Base-by-base conservation (phyloP, 1,140 invertebrate species). In the Copidosoma floridanum region DNA sequence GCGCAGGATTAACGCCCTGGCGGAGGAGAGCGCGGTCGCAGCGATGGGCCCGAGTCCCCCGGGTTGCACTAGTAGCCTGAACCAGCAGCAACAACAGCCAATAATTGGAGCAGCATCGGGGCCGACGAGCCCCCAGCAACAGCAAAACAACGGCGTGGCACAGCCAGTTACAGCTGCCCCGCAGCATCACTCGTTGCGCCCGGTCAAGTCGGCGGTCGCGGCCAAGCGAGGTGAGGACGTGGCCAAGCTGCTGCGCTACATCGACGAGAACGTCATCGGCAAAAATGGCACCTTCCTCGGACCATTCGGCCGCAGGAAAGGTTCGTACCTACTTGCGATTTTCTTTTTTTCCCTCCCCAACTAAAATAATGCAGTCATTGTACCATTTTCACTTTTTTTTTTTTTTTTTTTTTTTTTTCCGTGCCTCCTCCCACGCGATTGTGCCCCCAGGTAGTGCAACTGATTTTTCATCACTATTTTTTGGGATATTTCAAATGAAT, bases 281-380 rank as follows among this genome's bases (percentile, higher is more conserved):
- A 90, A 87, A 71, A 86, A 87, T 66, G 86, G 86, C 63, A 86
- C 87, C 8, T 92, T 92, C 74, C 83, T 86, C 66, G 89, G 90
- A 38, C 91, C 91, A n/a, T 93, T 86, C 72, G 91, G 91, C 64
- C 78, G 87, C 40, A 81, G 91, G 72, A 89, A 90, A 88, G 89
- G 90, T 91, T 80, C 80, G 75, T 72, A n/a, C n/a, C n/a, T n/a
- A n/a, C n/a, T n/a, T n/a, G n/a, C n/a, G n/a, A n/a, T n/a, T n/a
- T n/a, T n/a, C n/a, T n/a, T n/a, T n/a, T n/a, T n/a, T n/a, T n/a
- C n/a, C n/a, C n/a, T n/a, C n/a, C n/a, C n/a, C n/a, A n/a, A n/a
- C n/a, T n/a, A n/a, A n/a, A n/a, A n/a, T n/a, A n/a, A n/a, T n/a
- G n/a, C n/a, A n/a, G n/a, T n/a, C n/a, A n/a, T n/a, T n/a, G n/a